Base-by-base conservation (phyloP, 2,113 vertebrate species). In the Phylloscopus whistleri region DNA sequence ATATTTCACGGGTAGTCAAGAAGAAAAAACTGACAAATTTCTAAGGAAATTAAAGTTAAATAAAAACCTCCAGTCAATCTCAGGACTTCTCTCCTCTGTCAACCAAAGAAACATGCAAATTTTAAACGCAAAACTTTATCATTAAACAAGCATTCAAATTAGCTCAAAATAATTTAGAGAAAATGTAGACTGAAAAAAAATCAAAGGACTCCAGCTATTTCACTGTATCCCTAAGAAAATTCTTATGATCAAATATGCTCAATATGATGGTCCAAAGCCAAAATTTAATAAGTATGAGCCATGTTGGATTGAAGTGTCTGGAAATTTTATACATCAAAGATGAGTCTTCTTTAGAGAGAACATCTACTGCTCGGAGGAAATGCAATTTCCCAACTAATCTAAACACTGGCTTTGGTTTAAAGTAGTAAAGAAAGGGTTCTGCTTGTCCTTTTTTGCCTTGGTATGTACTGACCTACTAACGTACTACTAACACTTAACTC, bases 141-240 rank as follows among this genome's bases (percentile, higher is more conserved):
- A 75, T 37, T 53, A 55, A 77, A 74, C 80, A 70, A 44, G 1
- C 17, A 66, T 78, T 88, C 9, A 37, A 55, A 86, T 56, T 37
- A 70, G 13, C 26, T 73, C 10, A 1, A 58, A 90, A 83, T 33
- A 88, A 76, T 89, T 43, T 10, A 49, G 35, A 84, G 22, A 66
- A 91, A 89, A 92, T 22, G 10, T 9, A 77, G 28, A 19, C 46
- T 74, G 37, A 87, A 88, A 94, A 94, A 87, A 77, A 43, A 26
- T 56, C 28, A 62, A 49, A 88, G 23, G 7, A 62, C 22, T 63
- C 22, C 52, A 55, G 28, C 28, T 73, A 62, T 28, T 75, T 75
- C 27, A n/a, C 11, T 20, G 3, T 8, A 35, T 66, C 41, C 48
- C 31, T 80, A 69, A 62, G 59, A 76, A 89, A 76, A 79, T 24